Base-by-base conservation (phyloP, 2,888 invertebrate genomes). In the Metacarcinus magister region DNA sequence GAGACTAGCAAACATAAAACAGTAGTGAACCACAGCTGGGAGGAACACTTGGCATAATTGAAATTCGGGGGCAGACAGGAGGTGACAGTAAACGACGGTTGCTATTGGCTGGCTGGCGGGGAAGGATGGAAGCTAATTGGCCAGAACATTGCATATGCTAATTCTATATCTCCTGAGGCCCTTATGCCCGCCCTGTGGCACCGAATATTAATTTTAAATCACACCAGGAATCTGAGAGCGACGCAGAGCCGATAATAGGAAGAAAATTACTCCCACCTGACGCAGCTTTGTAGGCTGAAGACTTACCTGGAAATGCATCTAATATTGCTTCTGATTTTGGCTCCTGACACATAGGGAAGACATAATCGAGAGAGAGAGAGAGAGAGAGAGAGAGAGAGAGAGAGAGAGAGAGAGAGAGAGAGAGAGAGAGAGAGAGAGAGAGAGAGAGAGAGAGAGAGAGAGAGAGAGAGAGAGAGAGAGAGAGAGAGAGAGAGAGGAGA, bases 161-260 rank as follows among this genome's bases (percentile, higher is more conserved):
- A 67, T 67, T 67, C 67, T 67, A 67, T 67, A 67, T 67, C 67
- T 67, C 67, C 67, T 4, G 67, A 67, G 67, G 67, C 67, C 67
- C 67, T 67, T 67, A 67, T 67, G n/a, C 67, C 67, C 67, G 67
- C 67, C 67, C n/a, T 67, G 67, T 67, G 67, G 67, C 67, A 67
- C 67, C 67, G 67, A 19, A 67, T 67, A 67, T 67, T 67, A 67
- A 67, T 67, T 67, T 67, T 67, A 67, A 67, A 67, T 67, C 67
- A 67, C 67, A n/a, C 67, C n/a, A n/a, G n/a, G 67, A 23, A 23
- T 67, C 67, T 67, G 67, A 67, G 67, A 67, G 67, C 67, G 67
- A 67, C 67, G 67, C 67, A 23, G n/a, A 67, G 23, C 19, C 67
- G 67, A 67, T 67, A 67, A 67, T 67, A 67, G 67, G 23, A 67